Evolutionary conservation across 1,140 invertebrate species (phyloP), one percentile per base, ranked within the genome.

Genomic region (Hyposmocoma kahamanoa): DNA sequence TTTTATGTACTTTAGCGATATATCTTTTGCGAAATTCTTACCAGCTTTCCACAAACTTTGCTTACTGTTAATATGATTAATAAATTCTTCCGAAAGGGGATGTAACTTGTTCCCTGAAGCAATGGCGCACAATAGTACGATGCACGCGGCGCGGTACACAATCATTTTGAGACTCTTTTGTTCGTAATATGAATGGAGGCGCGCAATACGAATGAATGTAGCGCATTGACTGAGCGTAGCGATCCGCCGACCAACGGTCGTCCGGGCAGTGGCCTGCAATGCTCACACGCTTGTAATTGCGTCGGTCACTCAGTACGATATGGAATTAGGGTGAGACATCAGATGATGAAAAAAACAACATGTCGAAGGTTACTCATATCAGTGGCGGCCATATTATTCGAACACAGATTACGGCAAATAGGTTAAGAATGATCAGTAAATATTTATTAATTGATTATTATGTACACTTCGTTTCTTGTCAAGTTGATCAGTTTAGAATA

Each of bases 31-130:
- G 55, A 94, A 95, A 77, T 94, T 95, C 44, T 89, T 82, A n/a
- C 92, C 93, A 39, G 92, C 92, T 64, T 82, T 90, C 93, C 93
- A 95, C 44, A 90, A 90, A 8, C 82, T 87, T 39, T 91, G 86
- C 54, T 90, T 75, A 5, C 61, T 68, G 70, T 93, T 93, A 20
- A 94, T 91, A 24, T 85, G 53, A 30, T 90, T 59, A 36, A 93
- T 93, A 59, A 93, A 92, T 46, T 89, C 86, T 50, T 92, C 87
- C 1, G 90, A 91, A 18, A 92, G 69, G 9, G 86, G 86, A 63
- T 88, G 18, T 5, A 15, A 11, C 8, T 13, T 9, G 11, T 47
- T 55, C 4, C 53, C 51, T 9, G 56, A 45, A 11, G 65, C 53
- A 24, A 73, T 6, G 17, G 56, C 45, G 54, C 57, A 61, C 11